Percentiles rank a stretch among this genome's conserved stretches.
Conservation (phyloP, 37 sponge, comb jelly and placozoan genomes). For the Haliclona indistincta region DNA sequence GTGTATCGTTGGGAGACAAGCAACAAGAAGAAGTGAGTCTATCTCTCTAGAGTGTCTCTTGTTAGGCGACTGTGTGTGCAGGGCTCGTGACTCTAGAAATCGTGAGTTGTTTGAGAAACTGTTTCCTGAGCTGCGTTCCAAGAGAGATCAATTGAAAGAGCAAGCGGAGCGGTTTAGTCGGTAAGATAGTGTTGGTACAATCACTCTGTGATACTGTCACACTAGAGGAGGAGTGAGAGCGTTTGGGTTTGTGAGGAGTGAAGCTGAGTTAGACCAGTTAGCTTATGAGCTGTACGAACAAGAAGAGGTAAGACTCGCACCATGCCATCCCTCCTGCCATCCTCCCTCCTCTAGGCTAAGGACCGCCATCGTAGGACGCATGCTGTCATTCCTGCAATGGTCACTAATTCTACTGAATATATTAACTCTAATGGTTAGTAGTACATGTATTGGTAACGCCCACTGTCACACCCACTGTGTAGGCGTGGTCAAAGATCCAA, state of each 20-base stretch:
- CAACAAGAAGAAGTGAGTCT: conserved; percentile 54
- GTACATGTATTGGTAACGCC: neutral
- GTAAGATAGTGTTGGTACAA: conserved; percentile 17
- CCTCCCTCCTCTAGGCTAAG: conserved; percentile 29
- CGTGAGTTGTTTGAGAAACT: conserved; percentile 78
- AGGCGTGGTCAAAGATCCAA: conserved; percentile 58
- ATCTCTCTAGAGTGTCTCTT: neutral
- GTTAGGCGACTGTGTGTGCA: neutral
- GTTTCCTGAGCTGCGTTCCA: conserved; percentile 74
- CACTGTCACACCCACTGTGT: neutral
- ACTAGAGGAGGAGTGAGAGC: conserved; percentile 60
- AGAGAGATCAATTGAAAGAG: conserved; percentile 63
- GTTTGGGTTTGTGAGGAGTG: conserved; percentile 69
- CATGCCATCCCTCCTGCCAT: neutral
- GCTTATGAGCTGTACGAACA: conserved; percentile 68
- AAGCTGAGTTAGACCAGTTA: conserved; percentile 70
- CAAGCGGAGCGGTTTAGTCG: conserved; percentile 63
- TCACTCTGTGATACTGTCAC: neutral
- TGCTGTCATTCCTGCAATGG: conserved; percentile 78
- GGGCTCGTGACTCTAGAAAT: conserved; percentile 55
- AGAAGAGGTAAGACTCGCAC: conserved; percentile 52
- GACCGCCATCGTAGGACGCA: conserved; percentile 63
- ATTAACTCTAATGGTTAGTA: conserved; percentile 48
- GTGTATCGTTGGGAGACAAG: conserved; percentile 45
- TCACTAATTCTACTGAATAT: conserved; percentile 32